Evolutionary conservation across 2,797 vertebrate genomes (phyloP), one percentile per base, ranked within the genome.

Genomic region (Holocentrus rufus): DNA sequence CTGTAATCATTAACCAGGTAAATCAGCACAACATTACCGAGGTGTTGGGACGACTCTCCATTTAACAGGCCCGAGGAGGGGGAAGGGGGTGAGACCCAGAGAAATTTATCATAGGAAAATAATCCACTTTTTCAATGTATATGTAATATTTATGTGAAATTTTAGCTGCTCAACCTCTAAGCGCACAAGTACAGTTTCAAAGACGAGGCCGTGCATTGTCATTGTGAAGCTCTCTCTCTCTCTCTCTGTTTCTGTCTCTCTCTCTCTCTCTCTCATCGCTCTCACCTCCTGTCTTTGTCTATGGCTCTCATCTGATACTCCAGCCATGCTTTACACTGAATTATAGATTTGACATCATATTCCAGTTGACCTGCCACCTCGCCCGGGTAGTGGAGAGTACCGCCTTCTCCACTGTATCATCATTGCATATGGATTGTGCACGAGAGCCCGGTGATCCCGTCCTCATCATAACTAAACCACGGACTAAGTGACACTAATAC

Each of bases 291-390:
- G 36, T 59, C 44, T 47, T 47, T 72, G 64, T 84, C 49, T 64
- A 14, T 25, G 34, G 63, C 64, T 63, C 71, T 75, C 1, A 27
- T 76, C 50, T 65, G 39, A 76, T 49, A 65, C 71, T 65, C 55
- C 65, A 74, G 61, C 50, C n/a, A 22, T 67, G 80, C 74, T 77
- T 79, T 72, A 74, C 62, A 65, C 82, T 82, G 82, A 87, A 84
- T 86, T 80, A 85, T 82, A 80, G 60, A 83, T 85, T 66, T 80
- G 67, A 83, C 76, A 84, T 81, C 52, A 76, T 34, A 42, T 81
- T 87, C 69, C 76, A 55, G 79, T 42, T 86, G 88, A 88, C 87
- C 87, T 69, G 72, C 65, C 69, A 56, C 68, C 72, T 56, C 58
- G 64, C 76, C 56, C 59, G 50, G 54, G 13, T 11, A 23, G 64